Conservation (phyloP, 2,888 invertebrate genomes). For the Eilema depressum region DNA sequence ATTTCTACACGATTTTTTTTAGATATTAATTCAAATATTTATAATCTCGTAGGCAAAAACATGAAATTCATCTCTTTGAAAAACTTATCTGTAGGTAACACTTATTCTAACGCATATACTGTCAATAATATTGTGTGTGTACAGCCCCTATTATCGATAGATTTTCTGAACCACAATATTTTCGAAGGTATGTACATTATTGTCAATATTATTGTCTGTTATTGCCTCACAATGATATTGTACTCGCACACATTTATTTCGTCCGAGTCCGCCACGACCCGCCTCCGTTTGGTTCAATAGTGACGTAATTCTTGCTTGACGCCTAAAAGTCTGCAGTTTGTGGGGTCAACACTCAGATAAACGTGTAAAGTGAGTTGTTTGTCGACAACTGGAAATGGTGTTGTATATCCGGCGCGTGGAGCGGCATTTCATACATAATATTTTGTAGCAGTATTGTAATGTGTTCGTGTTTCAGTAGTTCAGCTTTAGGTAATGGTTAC, state of each 20-base stretch:
- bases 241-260: not conserved
- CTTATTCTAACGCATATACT: too few species aligned
- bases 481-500: not conserved
- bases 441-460: not conserved
- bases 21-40: too few species aligned
- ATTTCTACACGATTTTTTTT: too few species aligned
- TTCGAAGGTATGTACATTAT: too few species aligned
- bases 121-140: too few species aligned
- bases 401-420: conserved; percentile 26
- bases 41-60: too few species aligned
- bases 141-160: too few species aligned
- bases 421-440: conserved; percentile 14
- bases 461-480: not conserved
- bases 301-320: conserved; percentile 54
- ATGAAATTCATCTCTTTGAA: too few species aligned
- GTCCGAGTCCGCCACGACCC: not conserved
- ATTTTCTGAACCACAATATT: too few species aligned
- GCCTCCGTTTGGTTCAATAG: conserved; percentile 4
- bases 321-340: conserved; percentile 60
- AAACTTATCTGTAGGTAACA: too few species aligned
- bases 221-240: not conserved
- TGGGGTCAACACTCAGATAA: conserved; percentile 65
- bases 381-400: conserved; percentile 41
- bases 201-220: too few species aligned
- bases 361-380: conserved; percentile 60